These are phyloP conservation scores for Agrypnus murinus DNA, from an alignment of 2,888 invertebrate genomes.

Conservation along the genomic window DNA sequence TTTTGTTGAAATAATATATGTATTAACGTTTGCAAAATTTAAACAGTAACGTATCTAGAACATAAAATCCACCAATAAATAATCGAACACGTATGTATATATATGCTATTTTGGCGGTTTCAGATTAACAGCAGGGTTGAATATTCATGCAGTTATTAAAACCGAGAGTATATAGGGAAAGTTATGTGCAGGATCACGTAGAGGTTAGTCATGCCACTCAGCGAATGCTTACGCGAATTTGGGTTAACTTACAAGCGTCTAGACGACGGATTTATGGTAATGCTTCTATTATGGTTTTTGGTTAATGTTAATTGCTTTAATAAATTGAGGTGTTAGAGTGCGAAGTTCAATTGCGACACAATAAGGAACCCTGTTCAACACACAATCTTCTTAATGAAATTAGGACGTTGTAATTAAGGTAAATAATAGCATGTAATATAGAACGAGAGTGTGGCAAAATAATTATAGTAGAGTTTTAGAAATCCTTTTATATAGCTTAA, in stretches of 20 bases:
- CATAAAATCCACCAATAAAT: neutral
- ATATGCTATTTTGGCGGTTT: neutral
- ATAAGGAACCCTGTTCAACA: neutral
- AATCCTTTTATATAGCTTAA: too few relatives aligned
- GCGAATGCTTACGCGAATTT: neutral
- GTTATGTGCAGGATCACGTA: conserved; percentile 21
- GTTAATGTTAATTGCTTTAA: neutral
- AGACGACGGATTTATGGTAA: conserved; percentile 17
- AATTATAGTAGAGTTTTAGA: too few relatives aligned
- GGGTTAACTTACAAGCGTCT: conserved; percentile 21
- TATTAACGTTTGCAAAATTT: neutral
- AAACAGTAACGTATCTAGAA: neutral
- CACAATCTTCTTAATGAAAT: neutral
- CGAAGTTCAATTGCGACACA: neutral
- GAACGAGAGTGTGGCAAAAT: too few relatives aligned
- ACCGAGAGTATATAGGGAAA: neutral
- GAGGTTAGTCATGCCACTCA: neutral
- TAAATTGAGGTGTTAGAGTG: conserved; percentile 8
- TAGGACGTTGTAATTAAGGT: neutral
- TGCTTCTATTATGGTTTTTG: conserved; percentile 21
- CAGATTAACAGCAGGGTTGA: neutral
- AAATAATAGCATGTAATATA: too few relatives aligned
- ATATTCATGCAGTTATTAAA: conserved; percentile 28
- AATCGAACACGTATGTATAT: neutral
- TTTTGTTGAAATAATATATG: conserved; percentile 15